phyloP scores from a whole-genome alignment of 2,797 vertebrate species.

The Chanos chanos region DNA sequence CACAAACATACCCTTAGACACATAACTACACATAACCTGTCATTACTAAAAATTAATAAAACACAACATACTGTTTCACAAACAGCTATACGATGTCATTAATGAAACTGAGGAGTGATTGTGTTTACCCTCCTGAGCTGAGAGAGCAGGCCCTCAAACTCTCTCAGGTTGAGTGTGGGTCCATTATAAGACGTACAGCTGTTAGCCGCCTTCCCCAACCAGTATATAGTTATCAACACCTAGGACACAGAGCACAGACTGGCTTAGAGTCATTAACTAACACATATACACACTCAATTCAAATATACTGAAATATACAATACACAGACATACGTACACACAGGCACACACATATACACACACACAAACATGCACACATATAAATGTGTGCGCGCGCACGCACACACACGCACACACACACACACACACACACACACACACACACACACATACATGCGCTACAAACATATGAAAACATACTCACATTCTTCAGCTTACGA shows the following conservation, averaged over 20 bases:
- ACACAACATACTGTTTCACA: no score
- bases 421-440: neutral
- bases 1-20: constrained; percentile 3
- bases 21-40: no score
- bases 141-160: constrained; percentile 91
- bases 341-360: neutral
- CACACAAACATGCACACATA: neutral
- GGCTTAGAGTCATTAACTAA: neutral
- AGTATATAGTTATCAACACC: constrained; percentile 97
- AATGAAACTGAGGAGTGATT: no score
- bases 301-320: neutral
- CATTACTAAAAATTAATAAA: no score
- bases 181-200: constrained; percentile 82
- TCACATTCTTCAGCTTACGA: constrained; percentile 95
- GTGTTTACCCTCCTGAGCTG: constrained; percentile 88
- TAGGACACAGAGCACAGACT: constrained; percentile 55
- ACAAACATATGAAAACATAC: constrained; percentile 42
- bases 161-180: constrained; percentile 87
- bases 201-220: constrained; percentile 91
- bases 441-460: neutral
- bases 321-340: neutral
- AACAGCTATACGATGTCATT: no score
- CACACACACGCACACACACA: neutral
- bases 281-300: no score
- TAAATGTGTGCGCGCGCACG: neutral